phyloP scores from a whole-genome alignment of 2,113 vertebrate species.

The Odontesthes bonariensis region DNA sequence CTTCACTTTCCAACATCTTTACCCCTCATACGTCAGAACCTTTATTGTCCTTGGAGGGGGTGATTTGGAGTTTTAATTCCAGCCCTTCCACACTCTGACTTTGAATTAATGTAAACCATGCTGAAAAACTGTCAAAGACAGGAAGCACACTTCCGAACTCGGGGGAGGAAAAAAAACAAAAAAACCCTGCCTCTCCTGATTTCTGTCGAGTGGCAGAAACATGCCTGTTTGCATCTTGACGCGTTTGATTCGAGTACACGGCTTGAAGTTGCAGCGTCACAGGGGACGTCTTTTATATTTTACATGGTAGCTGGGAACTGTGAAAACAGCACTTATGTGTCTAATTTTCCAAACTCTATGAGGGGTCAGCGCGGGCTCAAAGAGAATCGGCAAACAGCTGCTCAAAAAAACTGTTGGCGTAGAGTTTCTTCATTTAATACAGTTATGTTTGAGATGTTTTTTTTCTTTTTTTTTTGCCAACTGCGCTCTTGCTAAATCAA shows the following conservation, averaged over 20 bases:
- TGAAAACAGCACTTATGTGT: constrained; percentile 57
- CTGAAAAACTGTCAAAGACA: constrained; percentile 56
- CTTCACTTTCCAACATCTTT: constrained; percentile 40
- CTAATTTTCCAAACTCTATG: constrained; percentile 42
- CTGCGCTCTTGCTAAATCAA: constrained; percentile 18
- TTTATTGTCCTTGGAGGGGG: constrained; percentile 52
- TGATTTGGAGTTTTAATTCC: constrained; percentile 39
- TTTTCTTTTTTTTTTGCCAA: constrained; percentile 2
- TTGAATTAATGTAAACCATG: constrained; percentile 62
- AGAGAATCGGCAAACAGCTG: constrained; percentile 54
- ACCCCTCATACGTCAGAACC: constrained; percentile 33
- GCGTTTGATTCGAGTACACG: constrained; percentile 62
- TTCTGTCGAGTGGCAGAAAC: constrained; percentile 35
- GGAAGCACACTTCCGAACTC: constrained; percentile 41
- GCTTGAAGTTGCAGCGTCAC: constrained; percentile 47
- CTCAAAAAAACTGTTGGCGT: constrained; percentile 42
- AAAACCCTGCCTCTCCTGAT: constrained; percentile 37
- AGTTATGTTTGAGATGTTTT: constrained; percentile 34
- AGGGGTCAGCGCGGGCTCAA: constrained; percentile 49
- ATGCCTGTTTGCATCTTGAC: constrained; percentile 40
- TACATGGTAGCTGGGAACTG: constrained; percentile 44
- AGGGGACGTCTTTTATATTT: constrained; percentile 60
- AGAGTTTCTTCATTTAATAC: constrained; percentile 34
- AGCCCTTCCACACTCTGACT: constrained; percentile 62
- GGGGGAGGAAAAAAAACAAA: too few species aligned